Evolutionary conservation across 2,888 invertebrate species (phyloP), one percentile per base, ranked within the genome.

Genomic region (Meandrusa payeni): DNA sequence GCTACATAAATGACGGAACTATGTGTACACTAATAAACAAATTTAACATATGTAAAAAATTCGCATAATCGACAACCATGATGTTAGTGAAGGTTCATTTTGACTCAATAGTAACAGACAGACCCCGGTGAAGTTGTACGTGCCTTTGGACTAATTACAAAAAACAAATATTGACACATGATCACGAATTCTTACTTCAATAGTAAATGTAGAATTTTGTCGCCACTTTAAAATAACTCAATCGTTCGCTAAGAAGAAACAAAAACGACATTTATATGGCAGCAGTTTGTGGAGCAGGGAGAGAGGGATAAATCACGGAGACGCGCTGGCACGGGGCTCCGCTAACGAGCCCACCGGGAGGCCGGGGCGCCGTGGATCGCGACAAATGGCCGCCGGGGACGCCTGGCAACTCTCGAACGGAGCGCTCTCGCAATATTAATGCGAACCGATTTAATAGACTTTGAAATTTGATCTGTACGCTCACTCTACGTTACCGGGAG

Each of bases 181-280:
- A n/a, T n/a, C n/a, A n/a, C n/a, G n/a, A n/a, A n/a, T n/a, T n/a
- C n/a, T n/a, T n/a, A n/a, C n/a, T n/a, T n/a, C n/a, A n/a, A n/a
- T n/a, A n/a, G n/a, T n/a, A n/a, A n/a, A n/a, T n/a, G n/a, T n/a
- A n/a, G n/a, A n/a, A n/a, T 17, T 17, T 29, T 6, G 11, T 9
- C 2, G 15, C 9, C 34, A 28, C 6, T 34, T 41, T 27, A 13
- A 34, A 20, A 19, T 32, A 10, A 27, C 38, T 44, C 38, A 33
- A 79, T 78, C 67, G 66, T 59, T 49, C 51, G 63, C 73, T 80
- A 77, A 81, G 77, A 75, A 69, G 82, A 78, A 80, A 77, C 81
- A 85, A 83, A 80, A 75, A 75, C 75, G 85, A 85, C 86, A 73
- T 82, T 83, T 82, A 85, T 85, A 76, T 85, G 82, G 78, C 85